A percentile compares a stretch with the other conserved stretches of the same genome.
phyloP scores from a whole-genome alignment of 2,113 vertebrate genomes.

The Corythaixoides concolor region DNA sequence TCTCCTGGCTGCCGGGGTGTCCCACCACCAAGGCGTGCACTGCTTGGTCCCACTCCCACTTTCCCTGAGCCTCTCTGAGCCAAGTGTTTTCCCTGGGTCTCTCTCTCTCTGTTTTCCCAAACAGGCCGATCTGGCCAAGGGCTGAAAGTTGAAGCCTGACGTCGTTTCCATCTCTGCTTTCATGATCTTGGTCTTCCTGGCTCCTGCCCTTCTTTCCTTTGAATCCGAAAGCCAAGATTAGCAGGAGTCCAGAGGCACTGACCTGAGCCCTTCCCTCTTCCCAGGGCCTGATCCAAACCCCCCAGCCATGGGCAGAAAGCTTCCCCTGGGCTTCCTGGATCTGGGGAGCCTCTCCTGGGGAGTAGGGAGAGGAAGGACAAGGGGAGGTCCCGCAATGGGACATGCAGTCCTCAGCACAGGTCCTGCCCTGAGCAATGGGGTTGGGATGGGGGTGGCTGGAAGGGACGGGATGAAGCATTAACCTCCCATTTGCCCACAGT shows the following conservation, averaged over 20 bases:
- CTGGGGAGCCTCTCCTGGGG: neutral
- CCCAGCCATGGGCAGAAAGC: neutral
- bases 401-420: neutral
- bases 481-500: neutral
- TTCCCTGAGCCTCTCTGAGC: neutral
- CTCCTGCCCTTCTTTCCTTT: neutral
- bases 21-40: neutral
- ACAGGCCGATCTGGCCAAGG: neutral
- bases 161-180: neutral
- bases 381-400: accelerated
- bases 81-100: neutral
- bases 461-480: neutral
- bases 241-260: neutral
- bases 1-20: accelerated
- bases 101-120: neutral
- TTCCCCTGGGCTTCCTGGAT: neutral
- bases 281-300: neutral
- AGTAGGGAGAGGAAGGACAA: neutral
- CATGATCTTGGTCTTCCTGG: accelerated
- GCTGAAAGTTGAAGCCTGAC: neutral
- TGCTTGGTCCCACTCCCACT: neutral
- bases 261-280: neutral
- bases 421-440: neutral
- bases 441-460: neutral
- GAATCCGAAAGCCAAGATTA: neutral